A percentile compares a stretch with the other conserved stretches of the same genome.
phyloP scores from a whole-genome alignment of 2,797 vertebrate species.

The Eulemur albifrons region DNA sequence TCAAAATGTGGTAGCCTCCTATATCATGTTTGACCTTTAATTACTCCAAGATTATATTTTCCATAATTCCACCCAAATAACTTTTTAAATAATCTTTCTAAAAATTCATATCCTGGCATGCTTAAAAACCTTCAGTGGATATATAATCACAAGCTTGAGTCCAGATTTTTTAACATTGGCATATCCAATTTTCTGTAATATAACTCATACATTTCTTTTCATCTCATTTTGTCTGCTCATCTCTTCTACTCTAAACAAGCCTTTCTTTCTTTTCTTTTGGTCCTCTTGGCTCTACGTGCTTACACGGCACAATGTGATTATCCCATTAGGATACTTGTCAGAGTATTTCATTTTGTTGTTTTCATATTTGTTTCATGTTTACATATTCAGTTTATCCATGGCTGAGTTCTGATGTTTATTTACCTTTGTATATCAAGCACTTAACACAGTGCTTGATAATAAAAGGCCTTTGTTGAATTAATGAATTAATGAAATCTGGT shows the following conservation, averaged over 20 bases:
- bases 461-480: not conserved
- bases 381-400: not conserved
- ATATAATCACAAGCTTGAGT: not conserved
- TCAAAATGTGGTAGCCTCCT: not conserved
- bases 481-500: not conserved
- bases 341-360: not conserved
- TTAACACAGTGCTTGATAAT: not conserved
- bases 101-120: too few relatives aligned
- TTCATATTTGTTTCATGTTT: not conserved
- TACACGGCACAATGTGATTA: not conserved
- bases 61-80: not conserved
- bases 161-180: not conserved
- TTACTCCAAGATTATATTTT: not conserved
- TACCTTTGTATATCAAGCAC: not conserved
- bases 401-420: not conserved
- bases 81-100: not conserved
- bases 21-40: not conserved
- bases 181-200: not conserved
- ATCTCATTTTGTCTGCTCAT: not conserved
- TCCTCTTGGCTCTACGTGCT: not conserved
- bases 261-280: not conserved
- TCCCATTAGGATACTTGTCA: not conserved
- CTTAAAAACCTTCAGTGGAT: not conserved
- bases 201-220: not conserved
- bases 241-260: not conserved